Conservation (phyloP, 2,888 invertebrate species). For the Spatulosminthurus flaviceps region DNA sequence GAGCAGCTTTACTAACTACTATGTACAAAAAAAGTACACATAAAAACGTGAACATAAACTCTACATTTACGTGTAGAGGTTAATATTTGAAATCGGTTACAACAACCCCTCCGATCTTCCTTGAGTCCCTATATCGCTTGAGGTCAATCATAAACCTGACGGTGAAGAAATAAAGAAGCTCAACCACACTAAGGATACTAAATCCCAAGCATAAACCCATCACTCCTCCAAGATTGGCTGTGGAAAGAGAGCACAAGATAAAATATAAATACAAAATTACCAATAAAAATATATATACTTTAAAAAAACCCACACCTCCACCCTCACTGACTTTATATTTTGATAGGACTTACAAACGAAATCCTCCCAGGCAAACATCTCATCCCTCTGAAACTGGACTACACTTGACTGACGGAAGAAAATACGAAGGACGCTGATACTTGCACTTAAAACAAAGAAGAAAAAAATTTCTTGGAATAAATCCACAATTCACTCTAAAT, state of each 20-base stretch:
- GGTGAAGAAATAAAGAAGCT: constrained; percentile 59
- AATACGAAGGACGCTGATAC: constrained; percentile 58
- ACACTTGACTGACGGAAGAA: constrained; percentile 61
- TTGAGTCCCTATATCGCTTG: constrained; percentile 22
- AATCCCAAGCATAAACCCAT: constrained; percentile 60
- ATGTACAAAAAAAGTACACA: no score
- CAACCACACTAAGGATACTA: constrained; percentile 56
- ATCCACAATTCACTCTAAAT: no score
- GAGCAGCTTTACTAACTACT: no score
- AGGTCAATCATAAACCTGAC: constrained; percentile 29
- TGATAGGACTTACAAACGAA: constrained; percentile 61
- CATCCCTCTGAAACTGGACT: constrained; percentile 62
- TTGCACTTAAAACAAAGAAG: constrained; percentile 50
- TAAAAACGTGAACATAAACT: no score
- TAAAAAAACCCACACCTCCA: no score
- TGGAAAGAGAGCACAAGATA: no score
- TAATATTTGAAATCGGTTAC: neutral
- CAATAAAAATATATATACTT: no score
- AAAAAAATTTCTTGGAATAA: neutral
- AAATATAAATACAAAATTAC: no score
- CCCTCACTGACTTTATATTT: no score
- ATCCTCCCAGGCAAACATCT: constrained; percentile 63
- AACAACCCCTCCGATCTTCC: neutral
- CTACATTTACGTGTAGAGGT: no score
- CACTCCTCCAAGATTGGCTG: constrained; percentile 59